A percentile compares a stretch with the other conserved stretches of the same genome.
Conservation (phyloP, 2,888 invertebrate genomes). For the Tetanocera ferruginea region DNA sequence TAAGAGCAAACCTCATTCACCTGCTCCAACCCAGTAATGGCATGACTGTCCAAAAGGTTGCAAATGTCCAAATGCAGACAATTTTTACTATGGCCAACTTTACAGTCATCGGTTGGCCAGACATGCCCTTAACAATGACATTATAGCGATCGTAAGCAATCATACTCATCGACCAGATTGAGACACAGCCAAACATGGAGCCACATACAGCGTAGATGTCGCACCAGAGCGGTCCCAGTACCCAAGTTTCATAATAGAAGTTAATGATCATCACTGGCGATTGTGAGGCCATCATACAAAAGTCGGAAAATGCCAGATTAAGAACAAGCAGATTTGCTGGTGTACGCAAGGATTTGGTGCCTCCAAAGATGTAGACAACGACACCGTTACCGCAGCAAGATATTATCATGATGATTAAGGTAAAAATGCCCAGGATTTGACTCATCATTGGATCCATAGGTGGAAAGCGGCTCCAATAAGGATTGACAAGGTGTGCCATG, state of each 20-base stretch:
- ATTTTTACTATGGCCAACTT: slow-evolving; percentile 71
- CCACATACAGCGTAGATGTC: slow-evolving; percentile 75
- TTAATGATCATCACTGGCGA: slow-evolving; percentile 74
- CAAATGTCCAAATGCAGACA: slow-evolving; percentile 72
- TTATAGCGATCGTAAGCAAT: slow-evolving; percentile 92
- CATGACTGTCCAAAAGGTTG: slow-evolving; percentile 72
- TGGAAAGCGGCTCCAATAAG: slow-evolving; percentile 73
- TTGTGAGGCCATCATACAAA: slow-evolving; percentile 74
- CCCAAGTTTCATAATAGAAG: slow-evolving; percentile 75
- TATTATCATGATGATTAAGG: slow-evolving; percentile 74
- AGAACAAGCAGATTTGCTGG: slow-evolving; percentile 76
- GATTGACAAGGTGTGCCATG: slow-evolving; percentile 77
- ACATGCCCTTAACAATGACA: slow-evolving; percentile 87
- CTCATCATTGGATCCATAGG: slow-evolving; percentile 72
- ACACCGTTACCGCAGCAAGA: slow-evolving; percentile 57
- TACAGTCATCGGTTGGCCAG: slow-evolving; percentile 73
- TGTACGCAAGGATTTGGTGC: slow-evolving; percentile 74
- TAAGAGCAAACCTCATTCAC: slow-evolving; percentile 43
- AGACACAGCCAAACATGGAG: slow-evolving; percentile 85
- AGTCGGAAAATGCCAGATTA: slow-evolving; percentile 76
- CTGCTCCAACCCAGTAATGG: slow-evolving; percentile 75
- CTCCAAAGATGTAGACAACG: slow-evolving; percentile 76
- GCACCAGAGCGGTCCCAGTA: slow-evolving; percentile 74
- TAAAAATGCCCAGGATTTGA: slow-evolving; percentile 73
- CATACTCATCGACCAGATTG: slow-evolving; percentile 92